Conservation (phyloP, 2,797 vertebrate species). For the Epinephelus awoara region DNA sequence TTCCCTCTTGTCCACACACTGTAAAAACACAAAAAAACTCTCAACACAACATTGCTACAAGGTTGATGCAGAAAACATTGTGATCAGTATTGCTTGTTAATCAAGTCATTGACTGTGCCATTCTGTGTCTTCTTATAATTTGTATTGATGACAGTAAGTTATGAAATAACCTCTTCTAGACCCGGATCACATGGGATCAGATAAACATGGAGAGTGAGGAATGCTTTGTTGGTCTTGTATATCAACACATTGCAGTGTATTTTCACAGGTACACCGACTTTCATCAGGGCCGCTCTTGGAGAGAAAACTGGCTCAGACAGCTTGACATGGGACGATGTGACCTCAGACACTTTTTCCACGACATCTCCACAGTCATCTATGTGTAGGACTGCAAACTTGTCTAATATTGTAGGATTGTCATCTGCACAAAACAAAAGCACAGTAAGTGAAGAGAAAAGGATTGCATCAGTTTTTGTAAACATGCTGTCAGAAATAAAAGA, state of each 20-base stretch:
- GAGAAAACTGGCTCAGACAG: slow-evolving; percentile 28
- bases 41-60: too few species aligned
- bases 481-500: not conserved
- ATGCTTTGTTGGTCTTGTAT: slow-evolving; percentile 1
- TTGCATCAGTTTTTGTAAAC: not conserved
- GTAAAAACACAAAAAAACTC: not conserved
- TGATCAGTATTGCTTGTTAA: not conserved
- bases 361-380: slow-evolving; percentile 39
- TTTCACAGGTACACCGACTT: not conserved
- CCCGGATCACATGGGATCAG: slow-evolving; percentile 33
- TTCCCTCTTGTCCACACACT: not conserved
- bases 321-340: slow-evolving; percentile 42
- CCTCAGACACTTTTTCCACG: slow-evolving; percentile 24
- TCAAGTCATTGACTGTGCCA: not conserved
- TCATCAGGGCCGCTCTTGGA: not conserved
- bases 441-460: not conserved
- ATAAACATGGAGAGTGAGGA: slow-evolving; percentile 41
- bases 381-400: slow-evolving; percentile 42
- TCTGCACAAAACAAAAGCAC: not conserved
- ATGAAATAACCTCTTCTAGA: slow-evolving; percentile 20
- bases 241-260: slow-evolving; percentile 14
- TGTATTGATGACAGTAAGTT: not conserved
- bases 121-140: not conserved
- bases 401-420: not conserved
- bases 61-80: not conserved